Base-by-base conservation (phyloP, 2,888 invertebrate species). In the Lasioglossum oenotherae region DNA sequence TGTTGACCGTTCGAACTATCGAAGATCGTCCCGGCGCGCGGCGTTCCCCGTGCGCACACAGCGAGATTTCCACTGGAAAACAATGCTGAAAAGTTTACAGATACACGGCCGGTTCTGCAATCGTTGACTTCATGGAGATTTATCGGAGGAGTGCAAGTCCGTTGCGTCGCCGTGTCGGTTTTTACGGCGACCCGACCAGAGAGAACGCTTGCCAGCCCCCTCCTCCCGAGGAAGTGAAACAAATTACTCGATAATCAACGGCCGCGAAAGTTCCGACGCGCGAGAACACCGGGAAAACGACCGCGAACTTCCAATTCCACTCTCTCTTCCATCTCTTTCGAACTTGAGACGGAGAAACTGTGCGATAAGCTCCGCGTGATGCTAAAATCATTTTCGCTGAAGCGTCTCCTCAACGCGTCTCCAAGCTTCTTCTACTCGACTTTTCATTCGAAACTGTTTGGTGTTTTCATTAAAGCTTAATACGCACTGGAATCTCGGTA, bases 241-340 rank as follows among this genome's bases (percentile, higher is more conserved):
- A 82, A 84, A 84, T 84, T 84, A 77, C 77, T 74, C 82, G 82
- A 82, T 77, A 77, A 84, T 82, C 84, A 84, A 82, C 74, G 74
- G 23, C 19, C 53, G 38, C 76, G 27, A 73, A 67, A 44, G 23
- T n/a, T 73, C 57, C 27, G 53, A 53, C 23, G 72, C 23, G 38
- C 23, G 38, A 12, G 71, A 23, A 41, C 19, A 12, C 71, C 64
- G 78, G 73, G 4, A 64, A 12, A 73, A 67, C 49, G 73, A 67
- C 44, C 38, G 41, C 60, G 35, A 71, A 69, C 27, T 71, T 71
- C 53, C 71, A 57, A n/a, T 49, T n/a, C 71, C 38, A 31, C 19
- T 10, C 49, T 46, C 19, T 12, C 64, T 1, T 38, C 46, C 53
- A 53, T 78, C 78, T 38, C 49, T 38, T 78, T 41, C 44, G n/a